Percentiles rank a stretch among this genome's conserved stretches.
Evolutionary conservation across 2,797 vertebrate genomes (phyloP).

Genomic region (Poeciliopsis turneri): DNA sequence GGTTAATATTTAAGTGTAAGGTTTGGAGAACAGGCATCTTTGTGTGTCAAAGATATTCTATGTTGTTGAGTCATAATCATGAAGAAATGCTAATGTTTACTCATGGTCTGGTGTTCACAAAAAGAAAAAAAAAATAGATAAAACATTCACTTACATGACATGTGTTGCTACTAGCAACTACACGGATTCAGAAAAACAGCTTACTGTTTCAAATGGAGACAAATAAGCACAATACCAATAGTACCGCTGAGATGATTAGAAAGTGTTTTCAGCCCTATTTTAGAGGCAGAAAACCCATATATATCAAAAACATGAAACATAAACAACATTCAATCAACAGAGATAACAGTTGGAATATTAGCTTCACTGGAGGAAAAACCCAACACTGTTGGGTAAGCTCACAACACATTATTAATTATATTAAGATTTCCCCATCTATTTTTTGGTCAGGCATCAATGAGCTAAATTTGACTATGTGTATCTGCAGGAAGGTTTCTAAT

Average conservation of each 20-base stretch:
- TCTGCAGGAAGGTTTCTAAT: slow-evolving; percentile 8
- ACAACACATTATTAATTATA: not conserved
- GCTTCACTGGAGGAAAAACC: not conserved
- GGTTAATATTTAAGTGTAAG: slow-evolving; percentile 54
- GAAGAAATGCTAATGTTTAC: slow-evolving; percentile 39
- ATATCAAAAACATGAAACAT: not conserved
- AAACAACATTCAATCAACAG: not conserved
- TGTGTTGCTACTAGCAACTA: slow-evolving; percentile 9
- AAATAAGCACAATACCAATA: slow-evolving; percentile 4
- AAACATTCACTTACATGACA: not conserved
- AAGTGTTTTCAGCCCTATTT: not conserved
- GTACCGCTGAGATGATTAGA: not conserved
- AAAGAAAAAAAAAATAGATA: not conserved
- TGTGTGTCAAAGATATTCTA: slow-evolving; percentile 18
- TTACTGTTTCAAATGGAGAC: not conserved
- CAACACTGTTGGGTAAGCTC: not conserved
- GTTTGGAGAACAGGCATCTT: slow-evolving; percentile 9
- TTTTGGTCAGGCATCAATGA: not conserved
- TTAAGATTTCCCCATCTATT: not conserved
- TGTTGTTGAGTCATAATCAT: slow-evolving; percentile 12
- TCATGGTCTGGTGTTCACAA: slow-evolving; percentile 22
- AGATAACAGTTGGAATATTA: not conserved
- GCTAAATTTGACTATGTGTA: not conserved
- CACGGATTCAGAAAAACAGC: slow-evolving; percentile 2
- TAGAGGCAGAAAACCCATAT: not conserved